These are phyloP conservation scores for Diaphora mendica DNA, from an alignment of 2,888 invertebrate species.

Conservation along the genomic window DNA sequence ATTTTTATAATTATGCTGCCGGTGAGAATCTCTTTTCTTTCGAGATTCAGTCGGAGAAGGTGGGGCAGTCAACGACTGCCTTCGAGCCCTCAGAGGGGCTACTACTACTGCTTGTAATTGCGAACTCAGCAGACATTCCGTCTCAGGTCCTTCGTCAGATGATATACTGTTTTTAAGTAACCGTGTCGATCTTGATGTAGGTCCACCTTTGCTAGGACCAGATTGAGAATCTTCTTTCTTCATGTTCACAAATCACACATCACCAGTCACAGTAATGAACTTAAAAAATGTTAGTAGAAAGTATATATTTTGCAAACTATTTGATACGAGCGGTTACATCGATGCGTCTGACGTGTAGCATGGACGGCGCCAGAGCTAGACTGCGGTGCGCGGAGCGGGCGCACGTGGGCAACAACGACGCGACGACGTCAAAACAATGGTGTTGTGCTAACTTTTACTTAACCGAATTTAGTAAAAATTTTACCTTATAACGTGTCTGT, in stretches of 20 bases:
- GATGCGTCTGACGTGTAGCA: conserved; percentile 61
- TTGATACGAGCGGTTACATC: conserved; percentile 44
- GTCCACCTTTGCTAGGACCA: conserved; percentile 64
- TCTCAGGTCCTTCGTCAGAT: conserved; percentile 81
- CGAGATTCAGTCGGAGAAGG: conserved; percentile 82
- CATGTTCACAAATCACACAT: conserved; percentile 67
- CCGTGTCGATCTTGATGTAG: conserved; percentile 68
- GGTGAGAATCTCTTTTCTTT: conserved; percentile 76
- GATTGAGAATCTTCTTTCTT: conserved; percentile 70
- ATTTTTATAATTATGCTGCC: conserved; percentile 79
- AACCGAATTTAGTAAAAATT: conserved; percentile 32
- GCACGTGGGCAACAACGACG: conserved; percentile 70
- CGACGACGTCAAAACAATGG: conserved; percentile 67
- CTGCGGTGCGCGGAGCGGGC: conserved; percentile 63
- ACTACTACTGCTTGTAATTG: conserved; percentile 70
- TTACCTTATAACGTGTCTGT: background rate
- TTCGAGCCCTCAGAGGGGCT: conserved; percentile 64
- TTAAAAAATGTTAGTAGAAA: conserved; percentile 53
- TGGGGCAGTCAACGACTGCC: conserved; percentile 81
- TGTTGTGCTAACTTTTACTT: conserved; percentile 43
- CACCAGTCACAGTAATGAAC: conserved; percentile 52
- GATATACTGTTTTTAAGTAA: conserved; percentile 79
- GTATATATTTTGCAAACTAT: conserved; percentile 66
- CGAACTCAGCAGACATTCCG: conserved; percentile 72
- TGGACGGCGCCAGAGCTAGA: conserved; percentile 70